These are phyloP conservation scores for Aphelenchoides bicaudatus DNA, from an alignment of 2,888 invertebrate genomes.

Conservation along the genomic window DNA sequence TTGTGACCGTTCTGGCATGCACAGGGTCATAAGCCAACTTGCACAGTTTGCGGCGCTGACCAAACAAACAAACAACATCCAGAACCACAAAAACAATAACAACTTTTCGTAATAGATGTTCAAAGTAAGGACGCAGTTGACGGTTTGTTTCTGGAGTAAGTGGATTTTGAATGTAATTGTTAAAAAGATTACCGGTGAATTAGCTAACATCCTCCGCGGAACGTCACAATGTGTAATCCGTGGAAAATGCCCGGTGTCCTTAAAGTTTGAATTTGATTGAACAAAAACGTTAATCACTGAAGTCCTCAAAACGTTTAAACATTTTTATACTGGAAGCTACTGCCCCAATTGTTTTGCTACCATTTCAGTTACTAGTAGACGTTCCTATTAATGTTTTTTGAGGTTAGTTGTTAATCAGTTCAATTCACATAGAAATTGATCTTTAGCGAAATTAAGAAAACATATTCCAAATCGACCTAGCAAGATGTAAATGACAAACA, in stretches of 20 bases:
- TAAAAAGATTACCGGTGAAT: constrained; percentile 41
- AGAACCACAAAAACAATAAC: constrained; percentile 60
- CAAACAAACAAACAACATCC: constrained; percentile 54
- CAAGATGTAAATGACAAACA: too few relatives aligned
- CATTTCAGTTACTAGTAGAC: too few relatives aligned
- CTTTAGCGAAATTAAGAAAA: too few relatives aligned
- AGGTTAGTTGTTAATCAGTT: too few relatives aligned
- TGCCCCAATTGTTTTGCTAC: too few relatives aligned
- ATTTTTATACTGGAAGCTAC: too few relatives aligned
- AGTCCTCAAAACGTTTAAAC: not conserved
- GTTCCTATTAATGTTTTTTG: too few relatives aligned
- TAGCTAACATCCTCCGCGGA: constrained; percentile 47
- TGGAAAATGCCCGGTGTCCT: constrained; percentile 56
- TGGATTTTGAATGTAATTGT: constrained; percentile 16
- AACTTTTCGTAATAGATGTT: constrained; percentile 61
- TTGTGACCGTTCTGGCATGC: constrained; percentile 30
- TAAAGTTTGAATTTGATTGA: constrained; percentile 21
- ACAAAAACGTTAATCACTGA: not conserved
- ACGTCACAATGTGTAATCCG: constrained; percentile 59
- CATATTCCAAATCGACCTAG: too few relatives aligned
- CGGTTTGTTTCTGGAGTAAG: constrained; percentile 51
- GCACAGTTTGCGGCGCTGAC: constrained; percentile 47
- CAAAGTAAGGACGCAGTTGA: constrained; percentile 55
- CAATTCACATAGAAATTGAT: too few relatives aligned
- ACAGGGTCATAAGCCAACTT: constrained; percentile 44